phyloP scores from a whole-genome alignment of 1,140 invertebrate genomes.

The Drosophila busckii region DNA sequence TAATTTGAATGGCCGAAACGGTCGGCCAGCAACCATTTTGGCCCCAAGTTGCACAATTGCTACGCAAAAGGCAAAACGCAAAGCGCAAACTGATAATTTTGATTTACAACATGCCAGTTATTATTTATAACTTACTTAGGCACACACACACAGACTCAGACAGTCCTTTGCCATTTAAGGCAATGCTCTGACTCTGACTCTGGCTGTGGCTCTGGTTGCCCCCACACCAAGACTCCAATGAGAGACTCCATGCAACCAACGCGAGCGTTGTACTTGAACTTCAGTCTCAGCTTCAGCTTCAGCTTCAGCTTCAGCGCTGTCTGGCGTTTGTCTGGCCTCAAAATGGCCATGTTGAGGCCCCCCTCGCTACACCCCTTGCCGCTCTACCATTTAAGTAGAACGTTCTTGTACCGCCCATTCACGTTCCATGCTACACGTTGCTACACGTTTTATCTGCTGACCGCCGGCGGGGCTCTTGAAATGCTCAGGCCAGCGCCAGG shows the following conservation, averaged over 20 bases:
- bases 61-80: constrained; percentile 35
- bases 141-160: too few relatives aligned
- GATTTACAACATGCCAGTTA: constrained; percentile 78
- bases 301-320: background rate
- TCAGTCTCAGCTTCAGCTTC: too few relatives aligned
- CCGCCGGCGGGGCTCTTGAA: constrained; percentile 52
- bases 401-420: constrained; percentile 59
- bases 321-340: constrained; percentile 23
- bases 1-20: constrained; percentile 46
- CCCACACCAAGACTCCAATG: too few relatives aligned
- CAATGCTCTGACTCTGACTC: constrained; percentile 6
- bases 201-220: background rate
- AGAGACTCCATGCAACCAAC: too few relatives aligned
- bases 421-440: constrained; percentile 46
- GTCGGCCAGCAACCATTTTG: constrained; percentile 36
- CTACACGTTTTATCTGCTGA: constrained; percentile 43
- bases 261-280: too few relatives aligned
- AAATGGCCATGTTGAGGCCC: constrained; percentile 38
- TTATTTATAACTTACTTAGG: constrained; percentile 78
- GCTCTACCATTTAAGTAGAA: constrained; percentile 10
- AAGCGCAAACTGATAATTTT: constrained; percentile 74
- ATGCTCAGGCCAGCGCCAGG: constrained; percentile 58
- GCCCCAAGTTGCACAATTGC: constrained; percentile 26
- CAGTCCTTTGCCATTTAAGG: constrained; percentile 60
- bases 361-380: background rate